Percentiles rank a stretch among this genome's conserved stretches.
These are phyloP conservation scores for Epinotia nisella DNA, from an alignment of 2,888 invertebrate species.

Conservation along the genomic window DNA sequence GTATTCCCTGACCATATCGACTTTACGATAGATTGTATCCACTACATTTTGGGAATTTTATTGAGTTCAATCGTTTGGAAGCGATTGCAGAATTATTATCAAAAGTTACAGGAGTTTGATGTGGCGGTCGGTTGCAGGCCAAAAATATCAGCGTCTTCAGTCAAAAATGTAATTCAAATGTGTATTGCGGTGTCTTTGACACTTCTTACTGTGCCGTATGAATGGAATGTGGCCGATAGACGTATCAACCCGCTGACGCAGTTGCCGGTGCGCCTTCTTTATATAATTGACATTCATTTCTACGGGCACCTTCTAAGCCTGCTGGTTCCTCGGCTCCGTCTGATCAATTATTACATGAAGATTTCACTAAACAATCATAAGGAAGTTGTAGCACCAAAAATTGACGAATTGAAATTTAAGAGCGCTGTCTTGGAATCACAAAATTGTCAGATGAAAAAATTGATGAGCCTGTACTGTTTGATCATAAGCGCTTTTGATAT, in stretches of 20 bases:
- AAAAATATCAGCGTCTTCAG: slow-evolving; percentile 52
- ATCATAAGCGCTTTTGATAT: slow-evolving; percentile 62
- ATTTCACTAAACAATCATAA: slow-evolving; percentile 53
- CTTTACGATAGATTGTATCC: slow-evolving; percentile 48
- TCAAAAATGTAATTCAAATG: slow-evolving; percentile 54
- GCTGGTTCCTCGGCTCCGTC: slow-evolving; percentile 59
- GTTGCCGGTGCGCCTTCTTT: slow-evolving; percentile 52
- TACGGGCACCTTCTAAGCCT: slow-evolving; percentile 65
- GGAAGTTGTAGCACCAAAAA: slow-evolving; percentile 48
- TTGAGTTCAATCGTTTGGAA: slow-evolving; percentile 56
- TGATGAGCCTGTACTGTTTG: slow-evolving; percentile 66
- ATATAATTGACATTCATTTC: slow-evolving; percentile 60
- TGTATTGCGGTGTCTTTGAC: slow-evolving; percentile 49
- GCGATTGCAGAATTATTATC: slow-evolving; percentile 57
- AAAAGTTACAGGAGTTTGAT: slow-evolving; percentile 61
- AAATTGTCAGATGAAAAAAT: slow-evolving; percentile 58
- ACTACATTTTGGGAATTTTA: slow-evolving; percentile 30
- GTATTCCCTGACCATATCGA: background rate
- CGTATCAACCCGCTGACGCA: slow-evolving; percentile 33
- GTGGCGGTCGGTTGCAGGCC: slow-evolving; percentile 59
- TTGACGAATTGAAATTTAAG: slow-evolving; percentile 53
- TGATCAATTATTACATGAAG: slow-evolving; percentile 64
- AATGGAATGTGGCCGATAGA: slow-evolving; percentile 34
- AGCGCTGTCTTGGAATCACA: slow-evolving; percentile 47
- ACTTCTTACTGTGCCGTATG: slow-evolving; percentile 39